Conservation (phyloP, 37 sponge, comb jelly and placozoan species). For the Tethya wilhelma region DNA sequence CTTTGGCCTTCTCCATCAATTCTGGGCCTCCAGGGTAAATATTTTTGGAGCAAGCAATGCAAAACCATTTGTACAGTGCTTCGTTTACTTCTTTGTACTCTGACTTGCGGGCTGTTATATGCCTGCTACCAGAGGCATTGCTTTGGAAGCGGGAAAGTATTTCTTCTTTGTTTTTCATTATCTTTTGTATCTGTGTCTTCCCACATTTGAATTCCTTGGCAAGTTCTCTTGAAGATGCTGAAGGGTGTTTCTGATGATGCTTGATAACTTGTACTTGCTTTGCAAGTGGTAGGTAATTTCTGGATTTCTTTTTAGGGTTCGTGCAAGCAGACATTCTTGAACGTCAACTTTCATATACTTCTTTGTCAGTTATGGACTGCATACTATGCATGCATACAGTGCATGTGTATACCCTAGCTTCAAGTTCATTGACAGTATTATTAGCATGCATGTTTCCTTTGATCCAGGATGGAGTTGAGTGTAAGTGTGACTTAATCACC, state of each 20-base stretch:
- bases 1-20: constrained; percentile 48
- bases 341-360: too few species aligned
- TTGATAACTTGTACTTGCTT: constrained; percentile 50
- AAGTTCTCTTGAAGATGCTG: constrained; percentile 20
- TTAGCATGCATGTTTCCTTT: too few species aligned
- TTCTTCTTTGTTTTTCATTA: constrained; percentile 24
- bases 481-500: too few species aligned
- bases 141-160: constrained; percentile 28
- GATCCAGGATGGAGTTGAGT: too few species aligned
- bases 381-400: too few species aligned
- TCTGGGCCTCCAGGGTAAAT: constrained; percentile 47
- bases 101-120: constrained; percentile 4
- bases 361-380: too few species aligned
- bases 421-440: too few species aligned
- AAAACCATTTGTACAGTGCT: constrained; percentile 37
- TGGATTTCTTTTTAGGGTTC: too few species aligned
- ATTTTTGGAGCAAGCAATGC: constrained; percentile 34
- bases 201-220: constrained; percentile 40
- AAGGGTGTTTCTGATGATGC: constrained; percentile 20
- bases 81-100: constrained; percentile 41
- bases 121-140: constrained; percentile 24
- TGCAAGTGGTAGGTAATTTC: constrained; percentile 28
- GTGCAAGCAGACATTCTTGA: too few species aligned
- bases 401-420: too few species aligned
- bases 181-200: constrained; percentile 39